Base-by-base conservation (phyloP, 1,140 invertebrate genomes). In the Aphidius gifuensis region DNA sequence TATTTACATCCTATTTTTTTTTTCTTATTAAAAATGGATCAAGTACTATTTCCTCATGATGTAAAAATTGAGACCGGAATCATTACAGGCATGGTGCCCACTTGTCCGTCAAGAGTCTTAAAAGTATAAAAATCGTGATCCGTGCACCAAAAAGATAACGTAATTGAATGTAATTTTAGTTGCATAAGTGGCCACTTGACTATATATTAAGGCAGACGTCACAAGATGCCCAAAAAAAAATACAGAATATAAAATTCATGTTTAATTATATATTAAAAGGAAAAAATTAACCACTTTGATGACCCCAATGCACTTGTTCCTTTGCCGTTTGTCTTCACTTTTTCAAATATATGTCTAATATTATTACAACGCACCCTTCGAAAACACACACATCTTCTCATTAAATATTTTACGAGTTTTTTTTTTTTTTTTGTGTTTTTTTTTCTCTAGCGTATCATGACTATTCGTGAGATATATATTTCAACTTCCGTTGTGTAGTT, bases 91-190 rank as follows among this genome's bases (percentile, higher is more conserved):
- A 71, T 69, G 67, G 70, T 64, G 68, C 71, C 62, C 71, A 71
- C 66, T 74, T 74, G 72, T 63, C 54, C 54, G 53, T 76, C 69
- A 68, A 76, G 72, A 62, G 74, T 73, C 78, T 78, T 77, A 73
- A 69, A 58, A 71, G 75, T 73, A 71, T 55, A 42, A 71, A 74
- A 75, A 69, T 71, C 71, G 68, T 71, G 40, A 55, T 55, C 53
- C 53, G 53, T 38, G 53, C 53, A 55, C 71, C 66, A 67, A 48
- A 49, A 66, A 76, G 77, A 78, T 79, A 80, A 77, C 71, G 71
- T 76, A 77, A 80, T 80, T 75, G 77, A 79, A 76, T 79, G 73
- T 80, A 80, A 81, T 81, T 81, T 81, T 80, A 80, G 79, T 78
- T 79, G 74, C 77, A 78, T 76, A 77, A 81, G 79, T 81, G 77